Evolutionary conservation across 2,888 invertebrate species (phyloP), one percentile per base, ranked within the genome.

Genomic region (Lysandra bellargus): DNA sequence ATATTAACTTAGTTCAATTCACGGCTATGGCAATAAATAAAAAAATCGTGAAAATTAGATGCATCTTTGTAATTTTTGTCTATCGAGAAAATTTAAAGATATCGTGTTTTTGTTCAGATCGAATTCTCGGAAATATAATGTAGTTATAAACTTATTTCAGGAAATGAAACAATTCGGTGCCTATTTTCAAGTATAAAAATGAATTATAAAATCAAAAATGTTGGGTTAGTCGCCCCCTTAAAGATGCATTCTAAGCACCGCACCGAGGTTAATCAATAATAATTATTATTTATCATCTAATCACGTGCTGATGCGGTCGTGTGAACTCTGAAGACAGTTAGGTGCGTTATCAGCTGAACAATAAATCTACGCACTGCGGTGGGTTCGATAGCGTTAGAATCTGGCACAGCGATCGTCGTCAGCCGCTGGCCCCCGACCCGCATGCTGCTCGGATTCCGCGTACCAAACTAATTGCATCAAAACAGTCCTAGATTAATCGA

Each of bases 361-460:
- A 74, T 74, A 74, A 76, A 49, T 76, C 33, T 76, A 73, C 4
- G n/a, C 53, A 57, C 33, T 33, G 69, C 17, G 69, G 69, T 37
- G 57, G 14, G 49, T 53, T 2, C 17, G 76, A 76, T 76, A 76
- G 76, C 76, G 33, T 76, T 57, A 57, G 33, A 76, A 76, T 76
- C 57, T 76, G 30, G 75, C 49, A 33, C 76, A 76, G 23, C 23
- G 23, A 23, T 17, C 23, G 75, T 57, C 17, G 33, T 57, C 49
- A 33, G 57, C 76, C 76, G 30, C 53, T 76, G 30, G 53, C 76
- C 76, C 76, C 76, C 76, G 75, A 53, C 76, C 76, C 53, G 30
- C 33, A 57, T 14, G 30, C 44, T 74, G 53, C 57, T 57, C 30
- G 49, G 49, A 75, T 57, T 57, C 76, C 76, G 44, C 75, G 76